A percentile compares a stretch with the other conserved stretches of the same genome.
phyloP scores from a whole-genome alignment of 2,888 invertebrate species.

The Ornithoptera priamus region DNA sequence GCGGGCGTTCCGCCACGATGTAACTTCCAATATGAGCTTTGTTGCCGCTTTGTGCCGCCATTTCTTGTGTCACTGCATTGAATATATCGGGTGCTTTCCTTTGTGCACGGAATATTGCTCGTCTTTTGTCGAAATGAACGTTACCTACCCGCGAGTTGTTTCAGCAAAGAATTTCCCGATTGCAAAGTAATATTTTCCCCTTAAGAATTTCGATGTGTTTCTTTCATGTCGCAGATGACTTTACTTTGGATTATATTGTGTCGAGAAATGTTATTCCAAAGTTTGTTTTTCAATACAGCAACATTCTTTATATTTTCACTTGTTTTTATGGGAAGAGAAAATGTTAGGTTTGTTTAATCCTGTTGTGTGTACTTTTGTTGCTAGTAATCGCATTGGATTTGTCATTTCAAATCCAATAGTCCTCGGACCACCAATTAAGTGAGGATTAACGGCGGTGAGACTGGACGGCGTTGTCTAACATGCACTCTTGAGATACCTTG shows the following conservation, averaged over 20 bases:
- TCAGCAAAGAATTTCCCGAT: conserved; percentile 76
- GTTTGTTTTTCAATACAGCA: conserved; percentile 57
- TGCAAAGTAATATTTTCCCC: conserved; percentile 79
- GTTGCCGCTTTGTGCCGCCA: conserved; percentile 75
- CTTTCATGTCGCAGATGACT: conserved; percentile 76
- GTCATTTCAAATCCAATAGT: conserved; percentile 74
- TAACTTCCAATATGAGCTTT: conserved; percentile 77
- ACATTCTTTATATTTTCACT: conserved; percentile 35
- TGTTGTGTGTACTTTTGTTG: conserved; percentile 52
- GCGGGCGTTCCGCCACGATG: conserved; percentile 42
- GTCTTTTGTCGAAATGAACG: conserved; percentile 78
- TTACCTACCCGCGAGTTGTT: conserved; percentile 77
- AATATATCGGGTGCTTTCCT: conserved; percentile 78
- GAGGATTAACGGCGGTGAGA: conserved; percentile 61
- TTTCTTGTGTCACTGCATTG: conserved; percentile 80
- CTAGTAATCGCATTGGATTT: conserved; percentile 67
- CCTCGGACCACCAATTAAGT: conserved; percentile 74
- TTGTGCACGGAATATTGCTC: conserved; percentile 79
- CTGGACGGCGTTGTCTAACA: conserved; percentile 43
- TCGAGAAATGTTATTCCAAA: conserved; percentile 58
- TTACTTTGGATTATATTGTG: conserved; percentile 73
- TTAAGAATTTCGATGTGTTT: conserved; percentile 78
- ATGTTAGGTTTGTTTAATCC: conserved; percentile 15
- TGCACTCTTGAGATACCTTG: conserved; percentile 60
- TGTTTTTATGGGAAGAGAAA: conserved; percentile 12